A percentile compares a stretch with the other conserved stretches of the same genome.
Conservation (phyloP, 2,888 invertebrate genomes). For the Pollenia griseotomentosa region DNA sequence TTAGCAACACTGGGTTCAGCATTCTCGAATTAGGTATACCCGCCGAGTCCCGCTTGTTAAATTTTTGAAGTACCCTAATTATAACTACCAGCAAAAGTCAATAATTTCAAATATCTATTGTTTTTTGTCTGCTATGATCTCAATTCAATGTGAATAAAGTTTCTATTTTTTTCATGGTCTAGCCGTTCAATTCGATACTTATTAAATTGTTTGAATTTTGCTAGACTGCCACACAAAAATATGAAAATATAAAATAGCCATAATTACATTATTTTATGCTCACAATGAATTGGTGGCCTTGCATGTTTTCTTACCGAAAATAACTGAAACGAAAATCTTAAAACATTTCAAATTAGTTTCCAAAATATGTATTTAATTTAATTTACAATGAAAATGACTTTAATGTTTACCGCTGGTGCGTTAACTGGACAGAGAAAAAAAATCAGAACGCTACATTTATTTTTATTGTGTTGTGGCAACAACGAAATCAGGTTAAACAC, state of each 20-base stretch:
- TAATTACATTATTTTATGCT: slow-evolving; percentile 34
- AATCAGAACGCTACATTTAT: slow-evolving; percentile 38
- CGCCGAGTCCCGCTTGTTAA: too few relatives aligned
- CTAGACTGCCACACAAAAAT: slow-evolving; percentile 28
- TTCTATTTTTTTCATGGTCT: background rate
- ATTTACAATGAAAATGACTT: slow-evolving; percentile 48
- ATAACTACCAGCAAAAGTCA: background rate
- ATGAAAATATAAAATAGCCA: slow-evolving; percentile 44
- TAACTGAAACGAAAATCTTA: slow-evolving; percentile 21
- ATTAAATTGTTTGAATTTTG: slow-evolving; percentile 48
- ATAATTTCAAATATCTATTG: slow-evolving; percentile 31
- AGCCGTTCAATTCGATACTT: slow-evolving; percentile 38
- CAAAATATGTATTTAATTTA: slow-evolving; percentile 37
- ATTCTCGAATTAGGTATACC: too few relatives aligned
- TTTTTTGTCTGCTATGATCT: slow-evolving; percentile 9
- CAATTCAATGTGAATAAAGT: background rate
- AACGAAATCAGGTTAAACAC: slow-evolving; percentile 71
- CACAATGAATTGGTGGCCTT: slow-evolving; percentile 48
- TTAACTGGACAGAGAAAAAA: slow-evolving; percentile 34
- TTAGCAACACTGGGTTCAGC: too few relatives aligned
- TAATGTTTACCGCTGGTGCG: slow-evolving; percentile 65
- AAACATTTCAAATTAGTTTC: slow-evolving; percentile 55
- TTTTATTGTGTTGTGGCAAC: slow-evolving; percentile 45
- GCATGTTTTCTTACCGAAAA: slow-evolving; percentile 24
- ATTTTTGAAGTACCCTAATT: background rate